Conservation (phyloP, 1,140 invertebrate genomes). For the Vanessa atalanta region DNA sequence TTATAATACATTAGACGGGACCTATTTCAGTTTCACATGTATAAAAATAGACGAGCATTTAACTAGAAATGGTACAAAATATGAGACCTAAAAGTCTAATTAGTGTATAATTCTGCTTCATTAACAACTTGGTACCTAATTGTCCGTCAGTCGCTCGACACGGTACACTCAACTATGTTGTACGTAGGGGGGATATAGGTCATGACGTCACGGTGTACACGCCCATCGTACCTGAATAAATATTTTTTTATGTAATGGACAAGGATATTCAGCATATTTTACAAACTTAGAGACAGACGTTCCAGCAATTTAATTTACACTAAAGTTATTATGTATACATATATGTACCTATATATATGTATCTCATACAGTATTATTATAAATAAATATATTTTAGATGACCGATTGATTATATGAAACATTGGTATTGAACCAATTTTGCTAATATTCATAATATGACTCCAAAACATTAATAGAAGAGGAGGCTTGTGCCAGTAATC, state of each 20-base stretch:
- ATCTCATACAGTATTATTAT: too few species aligned
- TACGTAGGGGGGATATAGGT: slow-evolving; percentile 29
- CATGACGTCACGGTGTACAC: slow-evolving; percentile 36
- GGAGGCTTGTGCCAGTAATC: too few species aligned
- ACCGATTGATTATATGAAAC: too few species aligned
- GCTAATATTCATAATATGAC: too few species aligned
- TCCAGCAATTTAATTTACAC: too few species aligned
- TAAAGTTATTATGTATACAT: too few species aligned
- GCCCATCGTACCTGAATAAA: slow-evolving; percentile 17
- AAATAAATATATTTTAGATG: too few species aligned
- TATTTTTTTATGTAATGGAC: not conserved
- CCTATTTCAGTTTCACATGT: not conserved
- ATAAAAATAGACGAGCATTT: not conserved
- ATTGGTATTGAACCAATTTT: too few species aligned
- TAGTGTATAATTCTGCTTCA: slow-evolving; percentile 12
- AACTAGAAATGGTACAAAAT: not conserved
- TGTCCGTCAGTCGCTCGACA: slow-evolving; percentile 7
- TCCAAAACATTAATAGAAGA: too few species aligned
- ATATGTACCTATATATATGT: too few species aligned
- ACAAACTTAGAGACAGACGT: too few species aligned
- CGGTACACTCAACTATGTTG: slow-evolving; percentile 5
- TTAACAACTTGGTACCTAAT: slow-evolving; percentile 19
- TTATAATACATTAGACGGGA: too few species aligned
- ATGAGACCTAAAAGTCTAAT: slow-evolving; percentile 1
- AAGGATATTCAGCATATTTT: not conserved